These are phyloP conservation scores for Microctenopoma lineatum DNA, from an alignment of 2,797 vertebrate species.

Conservation along the genomic window DNA sequence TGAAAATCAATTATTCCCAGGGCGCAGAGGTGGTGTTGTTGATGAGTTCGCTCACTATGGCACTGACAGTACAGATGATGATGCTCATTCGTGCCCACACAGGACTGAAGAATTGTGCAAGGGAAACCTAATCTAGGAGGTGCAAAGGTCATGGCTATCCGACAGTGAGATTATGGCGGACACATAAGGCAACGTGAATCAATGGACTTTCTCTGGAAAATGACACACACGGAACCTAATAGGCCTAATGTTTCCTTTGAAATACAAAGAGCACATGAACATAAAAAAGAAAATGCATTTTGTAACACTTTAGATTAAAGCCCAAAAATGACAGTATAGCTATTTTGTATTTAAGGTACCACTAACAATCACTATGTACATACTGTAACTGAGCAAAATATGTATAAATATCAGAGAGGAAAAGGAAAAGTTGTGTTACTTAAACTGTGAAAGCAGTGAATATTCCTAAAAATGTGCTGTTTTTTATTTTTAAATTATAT, in stretches of 20 bases:
- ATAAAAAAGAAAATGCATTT: conserved; percentile 15
- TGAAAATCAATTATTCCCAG: conserved; percentile 23
- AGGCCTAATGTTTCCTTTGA: conserved; percentile 1
- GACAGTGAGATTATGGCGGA: background rate
- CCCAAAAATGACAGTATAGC: conserved; percentile 6
- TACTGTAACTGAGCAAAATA: background rate
- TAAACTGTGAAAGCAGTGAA: no score
- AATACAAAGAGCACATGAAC: conserved; percentile 46
- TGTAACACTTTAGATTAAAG: conserved; percentile 2
- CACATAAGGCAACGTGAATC: background rate
- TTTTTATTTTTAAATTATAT: no score
- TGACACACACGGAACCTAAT: background rate
- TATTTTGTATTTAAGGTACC: background rate
- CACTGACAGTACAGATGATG: conserved; percentile 9
- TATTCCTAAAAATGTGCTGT: no score
- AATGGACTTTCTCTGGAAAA: background rate
- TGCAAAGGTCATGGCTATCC: background rate
- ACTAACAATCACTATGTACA: background rate
- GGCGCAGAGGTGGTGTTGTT: background rate
- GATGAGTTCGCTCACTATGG: conserved; percentile 13
- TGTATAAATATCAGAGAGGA: background rate
- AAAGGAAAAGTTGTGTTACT: no score
- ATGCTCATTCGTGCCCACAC: background rate
- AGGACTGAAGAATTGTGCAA: background rate
- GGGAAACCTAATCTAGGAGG: background rate